Evolutionary conservation across 1,140 invertebrate genomes (phyloP), one percentile per base, ranked within the genome.

Genomic region (Drosophila busckii): DNA sequence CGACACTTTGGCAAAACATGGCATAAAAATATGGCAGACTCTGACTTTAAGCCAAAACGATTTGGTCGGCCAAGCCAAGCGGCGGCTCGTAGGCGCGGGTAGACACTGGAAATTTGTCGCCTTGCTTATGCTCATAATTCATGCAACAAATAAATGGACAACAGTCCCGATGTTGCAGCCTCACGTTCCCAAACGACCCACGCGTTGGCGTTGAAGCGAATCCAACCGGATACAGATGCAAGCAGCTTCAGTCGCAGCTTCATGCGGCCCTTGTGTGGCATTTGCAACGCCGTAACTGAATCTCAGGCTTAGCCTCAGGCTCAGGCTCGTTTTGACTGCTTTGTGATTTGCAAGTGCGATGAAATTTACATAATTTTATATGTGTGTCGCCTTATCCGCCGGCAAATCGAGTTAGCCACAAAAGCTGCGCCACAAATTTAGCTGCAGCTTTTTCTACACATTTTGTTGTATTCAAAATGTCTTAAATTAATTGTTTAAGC

Each of bases 21-120:
- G 75, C 75, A 82, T 82, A 80, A 80, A 80, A 80, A 80, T 80
- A 80, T 80, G 75, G 75, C 75, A 82, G 75, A 31, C 68, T 20
- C 17, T 13, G 44, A 23, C 10, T 34, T 5, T 23, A 29, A n/a
- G n/a, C n/a, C n/a, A n/a, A n/a, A n/a, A n/a, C n/a, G n/a, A n/a
- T n/a, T n/a, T n/a, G n/a, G n/a, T n/a, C n/a, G n/a, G n/a, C n/a
- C n/a, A n/a, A n/a, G n/a, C n/a, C n/a, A n/a, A 22, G 15, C 7
- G 9, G 22, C 5, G 31, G 31, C 16, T 7, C 4, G 3, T 3
- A 20, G 17, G 15, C 6, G 12, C 12, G 23, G 29, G 8, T 16
- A 22, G 28, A 32, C 48, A 53, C 44, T 65, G 60, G 31, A 56
- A 45, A 82, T 84, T 78, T 80, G 68, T 84, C 71, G 71, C 45